phyloP scores from a whole-genome alignment of 2,888 invertebrate species.

The Lithodes maja region DNA sequence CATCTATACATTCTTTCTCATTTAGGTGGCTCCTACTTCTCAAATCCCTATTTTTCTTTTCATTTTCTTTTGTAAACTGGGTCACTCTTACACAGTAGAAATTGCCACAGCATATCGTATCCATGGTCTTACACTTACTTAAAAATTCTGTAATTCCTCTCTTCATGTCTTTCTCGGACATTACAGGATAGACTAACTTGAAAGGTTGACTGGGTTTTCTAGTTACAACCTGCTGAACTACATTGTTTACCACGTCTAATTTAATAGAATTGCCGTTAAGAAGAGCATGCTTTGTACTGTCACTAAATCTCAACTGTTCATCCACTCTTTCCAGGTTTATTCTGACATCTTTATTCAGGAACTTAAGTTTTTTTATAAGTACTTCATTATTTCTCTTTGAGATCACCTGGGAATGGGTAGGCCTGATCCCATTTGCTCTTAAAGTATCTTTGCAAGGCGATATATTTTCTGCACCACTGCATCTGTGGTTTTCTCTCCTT shows the following conservation, averaged over 20 bases:
- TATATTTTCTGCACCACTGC: too few relatives aligned
- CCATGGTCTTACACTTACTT: not conserved
- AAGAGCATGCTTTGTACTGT: not conserved
- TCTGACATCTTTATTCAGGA: not conserved
- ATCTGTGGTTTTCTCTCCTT: too few relatives aligned
- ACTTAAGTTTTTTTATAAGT: not conserved
- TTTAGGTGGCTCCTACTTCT: too few relatives aligned
- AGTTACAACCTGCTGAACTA: not conserved
- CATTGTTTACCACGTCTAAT: not conserved
- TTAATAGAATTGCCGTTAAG: not conserved
- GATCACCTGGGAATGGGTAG: not conserved
- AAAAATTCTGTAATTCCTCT: not conserved
- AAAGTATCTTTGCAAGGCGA: too few relatives aligned
- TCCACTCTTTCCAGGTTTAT: not conserved
- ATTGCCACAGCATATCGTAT: slow-evolving; percentile 6
- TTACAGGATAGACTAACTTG: not conserved
- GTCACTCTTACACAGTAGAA: not conserved
- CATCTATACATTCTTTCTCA: too few relatives aligned
- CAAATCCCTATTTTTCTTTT: too few relatives aligned
- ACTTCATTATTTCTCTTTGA: not conserved
- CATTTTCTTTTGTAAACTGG: too few relatives aligned
- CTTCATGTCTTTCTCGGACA: slow-evolving; percentile 7
- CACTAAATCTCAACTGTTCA: not conserved
- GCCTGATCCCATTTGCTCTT: too few relatives aligned
- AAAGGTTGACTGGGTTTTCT: not conserved